Evolutionary conservation across 2,797 vertebrate species (phyloP), one percentile per base, ranked within the genome.

Genomic region (Acrossocheilus wenchowensis): DNA sequence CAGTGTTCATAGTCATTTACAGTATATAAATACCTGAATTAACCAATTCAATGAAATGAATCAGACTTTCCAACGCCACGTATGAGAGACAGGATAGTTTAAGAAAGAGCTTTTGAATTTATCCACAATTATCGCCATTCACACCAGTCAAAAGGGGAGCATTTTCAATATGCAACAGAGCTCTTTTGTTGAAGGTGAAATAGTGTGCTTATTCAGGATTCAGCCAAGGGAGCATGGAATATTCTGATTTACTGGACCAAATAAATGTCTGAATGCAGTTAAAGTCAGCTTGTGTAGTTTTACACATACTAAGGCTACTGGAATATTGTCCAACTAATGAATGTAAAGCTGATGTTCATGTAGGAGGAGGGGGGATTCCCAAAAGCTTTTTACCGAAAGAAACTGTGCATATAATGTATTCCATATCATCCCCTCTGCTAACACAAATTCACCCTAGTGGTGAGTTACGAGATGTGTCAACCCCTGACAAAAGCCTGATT

Each of bases 121-220:
- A 26, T 39, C n/a, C 52, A 64, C 75, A 88, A 74, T 57, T 57
- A 81, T 82, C 6, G 30, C 43, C 50, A 72, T 83, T 78, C 41
- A 81, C 60, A 62, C 6, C n/a, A 69, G 17, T 75, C 30, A 71
- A 57, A 81, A 45, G 43, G 1, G 23, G 50, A 80, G 17, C 72
- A 26, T 78, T 48, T 81, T 34, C 62, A 80, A 50, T 85, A 10
- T 36, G 66, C n/a, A 84, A 88, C 88, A 90, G 87, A 75, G 85
- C 66, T 72, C 60, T 86, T 87, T 87, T 87, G 83, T 88, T 74
- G 2, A 48, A 79, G 73, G 69, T 82, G 71, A 81, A 86, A 89
- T 85, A 89, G 68, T 86, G 85, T 17, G 36, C 43, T 84, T 86
- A 88, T 89, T 89, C 89, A 90, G 82, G 52, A 81, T 86, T 78